These are phyloP conservation scores for Bathynomus jamesi DNA, from an alignment of 1,140 invertebrate species.

Conservation along the genomic window DNA sequence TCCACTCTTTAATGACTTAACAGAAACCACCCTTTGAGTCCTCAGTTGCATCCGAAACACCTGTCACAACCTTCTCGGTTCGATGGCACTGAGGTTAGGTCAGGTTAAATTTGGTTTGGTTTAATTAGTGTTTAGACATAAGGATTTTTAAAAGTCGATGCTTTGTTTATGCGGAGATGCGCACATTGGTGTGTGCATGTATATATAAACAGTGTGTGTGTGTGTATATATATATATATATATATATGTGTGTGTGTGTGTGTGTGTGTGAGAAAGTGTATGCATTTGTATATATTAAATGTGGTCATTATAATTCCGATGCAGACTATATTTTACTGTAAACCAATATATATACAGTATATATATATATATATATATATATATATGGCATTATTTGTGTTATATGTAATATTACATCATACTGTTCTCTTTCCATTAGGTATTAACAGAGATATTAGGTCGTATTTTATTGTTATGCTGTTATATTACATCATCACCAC, in stretches of 20 bases:
- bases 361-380: not conserved
- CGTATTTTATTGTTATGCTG: not conserved
- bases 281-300: not conserved
- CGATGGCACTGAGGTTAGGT: too few relatives aligned
- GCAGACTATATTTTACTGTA: not conserved
- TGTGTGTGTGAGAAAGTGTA: not conserved
- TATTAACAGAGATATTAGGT: not conserved
- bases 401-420: not conserved
- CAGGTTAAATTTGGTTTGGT: too few relatives aligned
- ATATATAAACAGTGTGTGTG: not conserved
- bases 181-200: not conserved
- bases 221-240: not conserved
- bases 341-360: not conserved
- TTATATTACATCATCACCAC: not conserved
- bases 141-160: too few relatives aligned
- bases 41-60: too few relatives aligned
- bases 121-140: too few relatives aligned
- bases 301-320: not conserved
- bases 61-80: too few relatives aligned
- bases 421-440: not conserved
- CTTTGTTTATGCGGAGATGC: too few relatives aligned
- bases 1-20: too few relatives aligned
- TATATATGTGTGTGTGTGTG: not conserved
- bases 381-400: not conserved
- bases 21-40: too few relatives aligned